These are phyloP conservation scores for Lepisosteus oculatus DNA, from an alignment of 2,113 vertebrate species.

Conservation along the genomic window DNA sequence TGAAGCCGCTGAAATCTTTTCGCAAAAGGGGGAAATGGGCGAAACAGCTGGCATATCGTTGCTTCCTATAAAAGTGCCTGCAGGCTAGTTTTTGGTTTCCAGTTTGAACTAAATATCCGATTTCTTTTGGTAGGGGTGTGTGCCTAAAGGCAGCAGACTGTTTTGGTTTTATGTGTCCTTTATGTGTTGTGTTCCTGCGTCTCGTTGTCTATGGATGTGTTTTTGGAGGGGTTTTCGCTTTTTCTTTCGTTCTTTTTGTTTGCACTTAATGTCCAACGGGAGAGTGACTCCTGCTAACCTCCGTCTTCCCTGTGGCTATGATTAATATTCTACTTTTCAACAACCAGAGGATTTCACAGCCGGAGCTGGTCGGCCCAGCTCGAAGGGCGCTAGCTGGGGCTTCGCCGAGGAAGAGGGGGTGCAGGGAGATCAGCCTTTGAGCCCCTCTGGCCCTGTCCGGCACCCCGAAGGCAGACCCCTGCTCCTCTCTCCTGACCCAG, in stretches of 20 bases:
- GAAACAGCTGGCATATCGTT: slow-evolving; percentile 8
- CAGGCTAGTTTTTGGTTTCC: slow-evolving; percentile 1
- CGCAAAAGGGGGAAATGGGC: too few relatives aligned
- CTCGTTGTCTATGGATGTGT: slow-evolving; percentile 6
- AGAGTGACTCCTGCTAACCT: slow-evolving; percentile 43
- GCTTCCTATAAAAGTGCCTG: slow-evolving; percentile 25
- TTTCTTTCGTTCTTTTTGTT: slow-evolving; percentile 4
- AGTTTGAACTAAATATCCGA: not conserved
- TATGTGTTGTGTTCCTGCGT: slow-evolving; percentile 18
- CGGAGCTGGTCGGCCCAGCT: slow-evolving; percentile 24
- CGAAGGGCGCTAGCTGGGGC: not conserved
- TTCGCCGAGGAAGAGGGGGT: slow-evolving; percentile 1
- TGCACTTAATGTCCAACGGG: slow-evolving; percentile 37
- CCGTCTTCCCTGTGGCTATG: slow-evolving; percentile 45
- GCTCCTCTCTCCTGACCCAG: slow-evolving; percentile 27
- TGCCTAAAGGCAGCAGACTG: slow-evolving; percentile 22
- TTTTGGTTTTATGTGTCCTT: slow-evolving; percentile 20
- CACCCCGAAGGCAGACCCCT: slow-evolving; percentile 9
- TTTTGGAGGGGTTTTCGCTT: not conserved
- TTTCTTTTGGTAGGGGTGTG: not conserved
- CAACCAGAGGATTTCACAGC: slow-evolving; percentile 40
- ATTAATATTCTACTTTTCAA: slow-evolving; percentile 58
- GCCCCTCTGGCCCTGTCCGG: slow-evolving; percentile 27
- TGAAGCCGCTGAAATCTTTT: too few relatives aligned
- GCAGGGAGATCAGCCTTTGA: slow-evolving; percentile 39